phyloP scores from a whole-genome alignment of 2,113 vertebrate species.

The Pomatostomus ruficeps region DNA sequence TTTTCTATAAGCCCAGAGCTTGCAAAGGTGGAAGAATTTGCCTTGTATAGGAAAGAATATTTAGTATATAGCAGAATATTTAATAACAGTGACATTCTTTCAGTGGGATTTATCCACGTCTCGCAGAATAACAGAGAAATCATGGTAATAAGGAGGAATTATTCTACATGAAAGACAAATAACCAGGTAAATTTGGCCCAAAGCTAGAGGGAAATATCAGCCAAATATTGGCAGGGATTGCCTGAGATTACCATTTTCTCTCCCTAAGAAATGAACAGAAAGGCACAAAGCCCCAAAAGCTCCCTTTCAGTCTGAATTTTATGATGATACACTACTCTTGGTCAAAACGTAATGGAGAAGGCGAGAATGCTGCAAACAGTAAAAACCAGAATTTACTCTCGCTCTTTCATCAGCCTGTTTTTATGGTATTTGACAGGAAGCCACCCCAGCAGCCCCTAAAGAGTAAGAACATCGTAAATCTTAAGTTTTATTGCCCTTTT shows the following conservation, averaged over 20 bases:
- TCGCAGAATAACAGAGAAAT: background rate
- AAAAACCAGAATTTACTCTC: background rate
- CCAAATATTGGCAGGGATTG: background rate
- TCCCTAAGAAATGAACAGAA: background rate
- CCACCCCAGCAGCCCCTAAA: background rate
- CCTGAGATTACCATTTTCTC: background rate
- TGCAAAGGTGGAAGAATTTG: background rate
- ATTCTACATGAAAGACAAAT: background rate
- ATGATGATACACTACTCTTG: background rate
- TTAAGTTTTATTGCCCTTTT: background rate
- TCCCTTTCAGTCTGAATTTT: background rate
- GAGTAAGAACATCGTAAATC: background rate
- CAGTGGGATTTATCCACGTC: background rate
- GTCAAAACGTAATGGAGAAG: slow-evolving; percentile 2
- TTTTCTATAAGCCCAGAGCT: background rate
- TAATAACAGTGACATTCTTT: background rate
- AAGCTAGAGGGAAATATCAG: background rate
- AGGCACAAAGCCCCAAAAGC: background rate
- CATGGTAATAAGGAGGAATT: background rate
- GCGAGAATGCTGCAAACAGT: background rate
- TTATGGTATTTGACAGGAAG: slow-evolving; percentile 8
- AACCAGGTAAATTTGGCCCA: background rate
- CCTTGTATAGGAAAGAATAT: background rate
- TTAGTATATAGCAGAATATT: background rate
- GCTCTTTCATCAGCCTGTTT: background rate